Evolutionary conservation across 2,113 vertebrate genomes (phyloP), one percentile per base, ranked within the genome.

Genomic region (Cyprinodon variegatus): DNA sequence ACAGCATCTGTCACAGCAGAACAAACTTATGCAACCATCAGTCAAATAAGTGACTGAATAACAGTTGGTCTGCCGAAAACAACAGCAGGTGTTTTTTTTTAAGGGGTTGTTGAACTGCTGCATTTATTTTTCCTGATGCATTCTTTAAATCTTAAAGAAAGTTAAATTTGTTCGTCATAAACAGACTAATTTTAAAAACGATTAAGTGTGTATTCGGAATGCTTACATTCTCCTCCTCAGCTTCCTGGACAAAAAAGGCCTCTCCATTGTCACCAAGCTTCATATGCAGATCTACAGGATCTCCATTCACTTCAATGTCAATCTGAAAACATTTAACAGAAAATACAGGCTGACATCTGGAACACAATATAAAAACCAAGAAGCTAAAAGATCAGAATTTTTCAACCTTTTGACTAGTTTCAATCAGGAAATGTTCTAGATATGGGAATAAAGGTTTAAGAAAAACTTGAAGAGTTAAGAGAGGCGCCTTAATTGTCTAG

Each of bases 251-350:
- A 85, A 99, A 99, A 92, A 99, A 99, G 70, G 98, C 98, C 94
- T 99, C 98, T 89, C 98, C 98, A 68, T 98, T 99, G 89, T 99
- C 98, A 60, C 98, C 98, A 39, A 99, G 90, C 84, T 99, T 99
- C 98, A 99, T 99, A 84, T 99, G 98, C 91, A 99, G 94, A 76
- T 98, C 96, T 70, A 98, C 97, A 0, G 97, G 94, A 75, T 95
- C 96, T 0, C 98, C 98, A 76, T 99, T 99, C 83, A 99, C 97
- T 93, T 99, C 98, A 61, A 99, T 99, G 89, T 99, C 98, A 64
- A 99, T 98, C 98, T 99, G 90, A 36, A 84, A 86, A 63, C 82
- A 72, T 40, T 45, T 22, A 17, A 39, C 15, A 82, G 45, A 60
- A 66, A n/a, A 59, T n/a, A 36, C 29, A 64, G 17, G 53, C 6